Percentiles rank a stretch among this genome's conserved stretches.
Conservation (phyloP, 2,113 vertebrate genomes). For the Oceanodroma tethys region DNA sequence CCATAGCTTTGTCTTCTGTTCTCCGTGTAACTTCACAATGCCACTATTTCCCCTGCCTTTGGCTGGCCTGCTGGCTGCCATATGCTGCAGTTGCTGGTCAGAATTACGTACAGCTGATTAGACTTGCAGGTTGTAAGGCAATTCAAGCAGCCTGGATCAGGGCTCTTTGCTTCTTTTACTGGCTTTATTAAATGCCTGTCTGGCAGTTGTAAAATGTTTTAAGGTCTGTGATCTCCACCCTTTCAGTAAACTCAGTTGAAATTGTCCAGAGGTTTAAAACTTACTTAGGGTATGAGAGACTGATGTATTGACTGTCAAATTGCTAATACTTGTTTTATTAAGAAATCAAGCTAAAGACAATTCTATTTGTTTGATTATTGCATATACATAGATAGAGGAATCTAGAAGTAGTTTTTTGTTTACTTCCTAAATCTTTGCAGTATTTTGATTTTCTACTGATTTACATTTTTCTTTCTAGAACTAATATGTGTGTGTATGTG, state of each 20-base stretch:
- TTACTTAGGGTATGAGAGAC: background rate
- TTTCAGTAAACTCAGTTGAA: background rate
- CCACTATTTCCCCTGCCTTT: background rate
- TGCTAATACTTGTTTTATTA: background rate
- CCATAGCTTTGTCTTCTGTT: background rate
- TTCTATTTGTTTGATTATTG: background rate
- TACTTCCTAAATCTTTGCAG: background rate
- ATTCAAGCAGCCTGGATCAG: background rate
- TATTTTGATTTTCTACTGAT: background rate
- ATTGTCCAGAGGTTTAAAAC: background rate
- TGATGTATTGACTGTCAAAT: background rate
- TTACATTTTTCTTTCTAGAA: background rate
- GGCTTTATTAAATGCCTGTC: background rate
- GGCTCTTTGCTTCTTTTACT: background rate
- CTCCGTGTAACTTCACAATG: background rate
- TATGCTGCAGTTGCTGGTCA: background rate
- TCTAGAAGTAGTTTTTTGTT: background rate
- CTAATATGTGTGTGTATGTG: accelerated
- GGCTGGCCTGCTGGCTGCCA: background rate
- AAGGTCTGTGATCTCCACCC: background rate
- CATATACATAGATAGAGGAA: accelerated
- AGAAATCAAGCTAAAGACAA: background rate
- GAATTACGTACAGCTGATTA: background rate
- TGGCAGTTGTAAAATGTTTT: background rate
- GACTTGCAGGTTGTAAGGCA: background rate